Conservation (phyloP, 1,140 invertebrate species). For the Drosophila lacteicornis region DNA sequence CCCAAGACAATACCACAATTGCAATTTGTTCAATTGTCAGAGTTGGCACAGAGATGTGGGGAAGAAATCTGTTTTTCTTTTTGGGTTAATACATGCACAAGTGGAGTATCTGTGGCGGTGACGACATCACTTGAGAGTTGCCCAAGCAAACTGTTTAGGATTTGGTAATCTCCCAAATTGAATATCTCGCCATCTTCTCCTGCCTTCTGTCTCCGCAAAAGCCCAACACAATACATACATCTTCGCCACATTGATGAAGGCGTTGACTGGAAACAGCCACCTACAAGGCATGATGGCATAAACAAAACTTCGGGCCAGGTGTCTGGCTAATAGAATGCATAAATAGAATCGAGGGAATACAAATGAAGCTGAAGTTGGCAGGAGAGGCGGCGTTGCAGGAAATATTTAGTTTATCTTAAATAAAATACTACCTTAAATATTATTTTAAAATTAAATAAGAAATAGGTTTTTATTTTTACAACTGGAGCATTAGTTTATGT, state of each 20-base stretch:
- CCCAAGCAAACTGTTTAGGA: conserved; percentile 46
- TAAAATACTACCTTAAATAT: no score
- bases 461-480: no score
- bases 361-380: conserved; percentile 14
- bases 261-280: conserved; percentile 47
- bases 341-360: conserved; percentile 34
- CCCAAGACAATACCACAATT: conserved; percentile 53
- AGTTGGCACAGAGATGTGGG: conserved; percentile 29
- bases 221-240: neutral
- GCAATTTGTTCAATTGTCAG: conserved; percentile 55
- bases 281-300: conserved; percentile 28
- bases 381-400: neutral
- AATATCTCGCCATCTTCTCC: conserved; percentile 22
- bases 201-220: neutral
- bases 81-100: conserved; percentile 48
- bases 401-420: neutral
- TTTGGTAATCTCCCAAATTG: conserved; percentile 50
- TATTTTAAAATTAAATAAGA: no score
- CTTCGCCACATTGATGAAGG: conserved; percentile 24
- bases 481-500: no score
- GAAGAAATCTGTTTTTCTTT: conserved; percentile 29
- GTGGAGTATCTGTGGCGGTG: conserved; percentile 40
- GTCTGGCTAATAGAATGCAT: conserved; percentile 45
- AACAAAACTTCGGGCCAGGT: conserved; percentile 39
- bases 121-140: conserved; percentile 42